Evolutionary conservation across 2,888 invertebrate species (phyloP).

Genomic region (Aphodius sticticus): DNA sequence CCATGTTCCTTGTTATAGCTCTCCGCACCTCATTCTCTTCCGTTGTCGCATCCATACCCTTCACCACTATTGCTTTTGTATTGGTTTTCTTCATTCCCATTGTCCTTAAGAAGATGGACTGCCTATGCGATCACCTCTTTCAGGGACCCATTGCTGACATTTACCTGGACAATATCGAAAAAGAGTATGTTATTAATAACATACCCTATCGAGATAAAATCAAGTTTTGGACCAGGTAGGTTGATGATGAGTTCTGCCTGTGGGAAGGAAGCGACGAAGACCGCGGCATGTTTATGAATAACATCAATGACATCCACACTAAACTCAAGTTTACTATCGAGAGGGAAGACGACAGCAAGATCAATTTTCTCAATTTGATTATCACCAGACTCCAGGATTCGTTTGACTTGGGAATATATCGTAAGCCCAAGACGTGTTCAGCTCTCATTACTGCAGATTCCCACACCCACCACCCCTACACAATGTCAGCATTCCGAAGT

Average conservation of each 20-base stretch:
- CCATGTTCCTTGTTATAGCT: no score
- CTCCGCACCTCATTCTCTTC: no score
- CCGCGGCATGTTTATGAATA: not conserved
- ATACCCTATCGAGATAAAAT: not conserved
- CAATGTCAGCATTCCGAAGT: not conserved
- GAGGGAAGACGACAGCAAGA: not conserved
- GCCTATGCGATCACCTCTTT: not conserved
- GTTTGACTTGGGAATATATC: not conserved
- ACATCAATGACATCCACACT: slow-evolving; percentile 5
- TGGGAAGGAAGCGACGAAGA: not conserved
- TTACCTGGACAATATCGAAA: not conserved
- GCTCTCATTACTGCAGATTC: not conserved
- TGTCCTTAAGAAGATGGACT: not conserved
- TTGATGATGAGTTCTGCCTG: not conserved
- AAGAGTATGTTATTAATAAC: not conserved
- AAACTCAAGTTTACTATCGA: not conserved
- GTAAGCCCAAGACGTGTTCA: not conserved
- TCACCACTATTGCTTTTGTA: no score
- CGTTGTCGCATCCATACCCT: no score
- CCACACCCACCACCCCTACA: not conserved
- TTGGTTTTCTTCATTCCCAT: no score
- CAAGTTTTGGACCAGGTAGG: no score
- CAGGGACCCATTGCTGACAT: not conserved
- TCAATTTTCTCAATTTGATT: not conserved
- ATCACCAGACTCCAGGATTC: not conserved